Evolutionary conservation across 2,888 invertebrate species (phyloP), one percentile per base, ranked within the genome.

Genomic region (Drosophila emarginata): DNA sequence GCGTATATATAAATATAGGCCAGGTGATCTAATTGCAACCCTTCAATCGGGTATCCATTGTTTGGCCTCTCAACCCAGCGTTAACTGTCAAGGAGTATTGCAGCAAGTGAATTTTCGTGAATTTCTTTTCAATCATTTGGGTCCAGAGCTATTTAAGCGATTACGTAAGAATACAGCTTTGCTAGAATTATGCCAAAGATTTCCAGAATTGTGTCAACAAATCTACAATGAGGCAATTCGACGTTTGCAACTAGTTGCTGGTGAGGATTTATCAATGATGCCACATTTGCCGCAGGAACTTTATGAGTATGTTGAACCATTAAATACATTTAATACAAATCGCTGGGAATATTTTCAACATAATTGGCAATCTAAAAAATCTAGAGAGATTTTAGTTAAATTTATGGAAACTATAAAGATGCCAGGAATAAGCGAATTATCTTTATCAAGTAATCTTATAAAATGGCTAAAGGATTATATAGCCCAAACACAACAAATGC

Each of bases 191-290:
- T 89, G 86, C 15, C 72, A 61, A 11, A 11, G 7, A 2, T 67
- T 78, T 11, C 95, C 60, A 89, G 93, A 80, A 93, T 93, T 81
- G 45, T 92, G 95, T 5, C 93, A 95, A 12, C 90, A 92, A 59
- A 91, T 95, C 54, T 95, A 95, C 84, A 96, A 96, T 87, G 93
- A 93, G 77, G 94, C 94, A 23, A 93, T 96, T 18, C 93, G 93
- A 56, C 94, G 94, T 79, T 89, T 96, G 56, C 93, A 93, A 40
- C 90, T 93, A 50, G 93, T 95, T 57, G 91, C 95, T 36, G 92
- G 94, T 28, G 93, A 95, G 88, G 93, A 94, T 74, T 91, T 94
- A 40, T 92, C 93, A 6, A 93, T 94, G 73, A 94, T 94, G 75
- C 93, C 94, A 0, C 92, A 93, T 79, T 95, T 96, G 90, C 94